Evolutionary conservation across 2,113 vertebrate species (phyloP).

Genomic region (Sphyrna mokarran): DNA sequence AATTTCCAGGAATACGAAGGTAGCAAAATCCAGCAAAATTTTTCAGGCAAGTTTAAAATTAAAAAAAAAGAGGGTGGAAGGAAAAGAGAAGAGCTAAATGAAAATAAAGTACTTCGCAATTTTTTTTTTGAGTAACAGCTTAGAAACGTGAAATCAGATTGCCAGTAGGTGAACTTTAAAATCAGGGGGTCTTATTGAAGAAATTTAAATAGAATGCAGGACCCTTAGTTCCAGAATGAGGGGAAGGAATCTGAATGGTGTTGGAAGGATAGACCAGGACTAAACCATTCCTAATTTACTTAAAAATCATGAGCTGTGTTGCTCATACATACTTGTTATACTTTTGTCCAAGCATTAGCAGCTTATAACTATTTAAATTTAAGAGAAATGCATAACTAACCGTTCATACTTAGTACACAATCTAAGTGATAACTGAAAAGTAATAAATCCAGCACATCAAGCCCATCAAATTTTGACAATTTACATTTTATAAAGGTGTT

Average conservation of each 20-base stretch:
- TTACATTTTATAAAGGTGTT: neutral
- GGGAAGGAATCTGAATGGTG: neutral
- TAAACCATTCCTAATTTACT: neutral
- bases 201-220: neutral
- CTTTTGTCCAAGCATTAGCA: neutral
- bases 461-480: neutral
- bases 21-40: neutral
- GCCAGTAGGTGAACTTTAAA: neutral
- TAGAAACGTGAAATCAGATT: neutral
- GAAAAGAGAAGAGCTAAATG: neutral
- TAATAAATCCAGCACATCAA: neutral
- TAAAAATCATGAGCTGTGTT: neutral
- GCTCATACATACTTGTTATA: neutral
- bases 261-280: neutral
- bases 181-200: neutral
- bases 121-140: neutral
- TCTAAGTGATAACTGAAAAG: neutral
- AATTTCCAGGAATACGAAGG: neutral
- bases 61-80: neutral
- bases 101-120: neutral
- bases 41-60: neutral
- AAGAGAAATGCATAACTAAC: neutral
- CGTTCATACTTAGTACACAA: neutral
- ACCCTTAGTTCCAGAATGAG: neutral
- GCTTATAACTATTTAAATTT: neutral